Base-by-base conservation (phyloP, 2,888 invertebrate species). In the Deilephila porcellus region DNA sequence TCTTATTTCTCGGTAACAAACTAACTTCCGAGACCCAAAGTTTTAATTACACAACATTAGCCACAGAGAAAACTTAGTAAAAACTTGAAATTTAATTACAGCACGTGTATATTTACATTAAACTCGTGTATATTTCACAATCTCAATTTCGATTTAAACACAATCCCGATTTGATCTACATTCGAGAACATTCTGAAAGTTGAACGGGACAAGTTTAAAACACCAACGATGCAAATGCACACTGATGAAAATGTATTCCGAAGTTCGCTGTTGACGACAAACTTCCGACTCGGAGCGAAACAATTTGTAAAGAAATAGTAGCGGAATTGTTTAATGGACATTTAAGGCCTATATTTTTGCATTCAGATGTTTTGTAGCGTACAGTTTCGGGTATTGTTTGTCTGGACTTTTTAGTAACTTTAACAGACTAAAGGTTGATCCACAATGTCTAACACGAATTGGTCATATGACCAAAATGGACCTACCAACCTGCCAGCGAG, bases 181-280 rank as follows among this genome's bases (percentile, higher is more conserved):
- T 52, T 52, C 25, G 0, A 52, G 25, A 25, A 67, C 25, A 52
- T 25, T 67, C 67, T 14, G 17, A 14, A 52, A 52, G 45, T 67
- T 17, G 25, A 52, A 67, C 67, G 25, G 45, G 67, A 67, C 45
- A 25, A 67, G 45, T 52, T 45, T 64, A 20, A 20, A 64, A 37
- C 62, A 19, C 19, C 32, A 32, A 29, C 19, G 32, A 32, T 62
- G 62, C 29, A 32, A 63, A 63, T 62, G 62, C 62, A 62, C 19
- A 19, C 62, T 29, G 32, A 62, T 62, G 62, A 29, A 62, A 64
- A 64, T 64, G 20, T 64, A 20, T 20, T n/a, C 37, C 8, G 37
- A 67, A 67, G 25, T 67, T 25, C 3, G 63, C 34, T 34, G 34
- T n/a, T 56, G n/a, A 34, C 29, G 63, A 63, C 17, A n/a, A 19